Evolutionary conservation across 2,113 vertebrate species (phyloP).

Genomic region (Callionymus lyra): DNA sequence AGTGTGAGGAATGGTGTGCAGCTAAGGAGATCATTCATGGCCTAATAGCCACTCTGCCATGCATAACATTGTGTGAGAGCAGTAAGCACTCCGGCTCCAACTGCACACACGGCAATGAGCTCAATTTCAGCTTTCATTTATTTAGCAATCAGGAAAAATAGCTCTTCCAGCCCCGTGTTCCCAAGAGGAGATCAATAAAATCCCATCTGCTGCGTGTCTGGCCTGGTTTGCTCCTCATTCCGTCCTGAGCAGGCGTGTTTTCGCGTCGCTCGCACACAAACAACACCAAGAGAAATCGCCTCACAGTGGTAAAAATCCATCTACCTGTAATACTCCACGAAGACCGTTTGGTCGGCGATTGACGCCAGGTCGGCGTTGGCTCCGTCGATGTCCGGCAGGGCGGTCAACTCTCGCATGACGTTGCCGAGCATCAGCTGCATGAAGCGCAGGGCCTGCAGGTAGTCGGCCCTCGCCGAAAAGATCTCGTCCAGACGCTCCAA

Average conservation of each 20-base stretch:
- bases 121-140: constrained; percentile 44
- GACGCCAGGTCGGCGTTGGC: constrained; percentile 62
- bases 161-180: constrained; percentile 30
- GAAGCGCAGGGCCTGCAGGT: constrained; percentile 76
- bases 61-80: constrained; percentile 8
- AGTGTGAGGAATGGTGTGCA: constrained; percentile 13
- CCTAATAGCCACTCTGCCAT: constrained; percentile 23
- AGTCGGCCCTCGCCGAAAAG: constrained; percentile 71
- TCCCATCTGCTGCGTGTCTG: constrained; percentile 29
- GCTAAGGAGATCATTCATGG: constrained; percentile 23
- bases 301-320: constrained; percentile 1
- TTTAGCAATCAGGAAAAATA: constrained; percentile 33
- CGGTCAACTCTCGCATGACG: constrained; percentile 71
- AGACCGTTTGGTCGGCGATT: constrained; percentile 59
- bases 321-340: constrained; percentile 84
- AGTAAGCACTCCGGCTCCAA: constrained; percentile 7
- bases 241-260: constrained; percentile 17
- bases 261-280: constrained; percentile 5
- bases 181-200: constrained; percentile 32
- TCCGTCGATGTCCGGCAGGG: constrained; percentile 68
- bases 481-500: constrained; percentile 80
- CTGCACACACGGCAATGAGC: constrained; percentile 13
- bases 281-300: constrained; percentile 9
- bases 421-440: constrained; percentile 74
- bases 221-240: constrained; percentile 9